Conservation (phyloP, 2,888 invertebrate genomes). For the Cinara cedri region DNA sequence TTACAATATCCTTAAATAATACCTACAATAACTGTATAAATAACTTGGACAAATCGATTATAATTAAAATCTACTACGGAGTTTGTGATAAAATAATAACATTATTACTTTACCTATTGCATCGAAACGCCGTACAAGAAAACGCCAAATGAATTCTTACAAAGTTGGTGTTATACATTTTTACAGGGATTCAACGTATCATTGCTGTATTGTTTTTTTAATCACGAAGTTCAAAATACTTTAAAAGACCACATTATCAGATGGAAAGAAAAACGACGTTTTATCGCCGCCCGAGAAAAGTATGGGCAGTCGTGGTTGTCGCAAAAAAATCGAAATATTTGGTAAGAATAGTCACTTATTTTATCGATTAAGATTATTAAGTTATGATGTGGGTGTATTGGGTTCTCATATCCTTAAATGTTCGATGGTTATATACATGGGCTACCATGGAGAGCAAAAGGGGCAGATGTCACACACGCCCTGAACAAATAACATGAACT, state of each 20-base stretch:
- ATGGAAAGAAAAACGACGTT: conserved; percentile 70
- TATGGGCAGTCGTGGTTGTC: conserved; percentile 13
- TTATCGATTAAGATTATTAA: neutral
- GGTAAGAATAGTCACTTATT: neutral
- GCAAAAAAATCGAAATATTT: conserved; percentile 17
- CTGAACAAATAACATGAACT: too few species aligned
- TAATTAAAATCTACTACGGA: neutral
- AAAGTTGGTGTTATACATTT: neutral
- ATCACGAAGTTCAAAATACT: conserved; percentile 87
- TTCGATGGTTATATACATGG: too few species aligned
- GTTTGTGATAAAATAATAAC: too few species aligned
- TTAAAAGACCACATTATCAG: conserved; percentile 80
- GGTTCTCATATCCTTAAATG: too few species aligned
- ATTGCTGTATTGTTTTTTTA: conserved; percentile 89
- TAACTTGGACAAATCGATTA: neutral
- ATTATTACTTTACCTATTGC: too few species aligned
- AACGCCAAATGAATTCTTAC: neutral
- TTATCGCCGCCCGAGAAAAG: conserved; percentile 36
- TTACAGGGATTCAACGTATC: conserved; percentile 86
- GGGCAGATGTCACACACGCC: too few species aligned
- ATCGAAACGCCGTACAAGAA: too few species aligned
- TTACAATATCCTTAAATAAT: neutral
- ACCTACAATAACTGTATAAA: neutral
- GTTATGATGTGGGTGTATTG: too few species aligned
- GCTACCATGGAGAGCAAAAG: too few species aligned